phyloP scores from a whole-genome alignment of 2,888 invertebrate species.

The Diogma glabrata region DNA sequence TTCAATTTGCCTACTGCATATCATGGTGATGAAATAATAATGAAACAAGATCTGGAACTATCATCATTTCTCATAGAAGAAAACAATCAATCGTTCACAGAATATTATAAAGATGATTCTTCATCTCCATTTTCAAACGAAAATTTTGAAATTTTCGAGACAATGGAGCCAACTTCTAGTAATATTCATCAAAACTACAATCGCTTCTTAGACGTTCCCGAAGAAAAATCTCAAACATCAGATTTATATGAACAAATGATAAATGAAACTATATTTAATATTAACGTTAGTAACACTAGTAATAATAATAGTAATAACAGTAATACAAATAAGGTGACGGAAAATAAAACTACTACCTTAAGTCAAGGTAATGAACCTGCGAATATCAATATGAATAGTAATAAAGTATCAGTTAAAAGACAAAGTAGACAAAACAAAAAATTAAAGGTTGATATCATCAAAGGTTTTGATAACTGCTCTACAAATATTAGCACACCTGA shows the following conservation, averaged over 20 bases:
- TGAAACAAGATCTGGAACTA: no score
- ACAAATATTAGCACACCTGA: conserved; percentile 2
- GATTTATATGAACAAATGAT: conserved; percentile 2
- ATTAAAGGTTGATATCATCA: not conserved
- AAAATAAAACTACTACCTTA: no score
- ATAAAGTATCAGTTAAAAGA: not conserved
- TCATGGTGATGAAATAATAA: no score
- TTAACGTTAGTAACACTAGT: conserved; percentile 6
- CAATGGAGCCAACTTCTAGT: no score
- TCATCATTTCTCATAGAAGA: no score
- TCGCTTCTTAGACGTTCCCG: conserved; percentile 5
- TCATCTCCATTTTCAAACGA: no score
- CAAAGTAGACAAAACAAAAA: no score
- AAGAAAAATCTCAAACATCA: conserved; percentile 7
- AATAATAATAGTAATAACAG: not conserved
- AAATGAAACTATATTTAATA: conserved; percentile 1
- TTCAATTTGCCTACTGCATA: no score
- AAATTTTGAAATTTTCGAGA: no score
- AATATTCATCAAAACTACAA: no score
- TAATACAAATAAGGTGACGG: not conserved
- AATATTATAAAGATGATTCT: no score
- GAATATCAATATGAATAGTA: not conserved
- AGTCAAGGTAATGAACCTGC: not conserved
- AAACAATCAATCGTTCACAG: no score
- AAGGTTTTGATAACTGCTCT: not conserved